phyloP scores from a whole-genome alignment of 1,140 invertebrate genomes.

The Drosophila triauraria region DNA sequence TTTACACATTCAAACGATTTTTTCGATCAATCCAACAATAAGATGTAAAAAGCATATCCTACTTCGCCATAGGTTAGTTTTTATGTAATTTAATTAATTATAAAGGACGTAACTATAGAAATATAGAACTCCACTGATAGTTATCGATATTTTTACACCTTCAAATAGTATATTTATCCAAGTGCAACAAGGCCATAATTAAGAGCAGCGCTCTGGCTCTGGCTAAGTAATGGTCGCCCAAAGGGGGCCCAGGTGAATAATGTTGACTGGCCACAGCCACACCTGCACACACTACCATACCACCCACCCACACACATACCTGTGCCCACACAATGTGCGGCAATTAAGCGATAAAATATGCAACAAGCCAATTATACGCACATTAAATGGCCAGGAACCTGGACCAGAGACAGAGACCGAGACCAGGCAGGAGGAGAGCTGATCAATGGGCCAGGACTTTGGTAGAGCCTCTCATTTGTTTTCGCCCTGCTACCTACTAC shows the following conservation, averaged over 20 bases:
- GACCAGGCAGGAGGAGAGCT: background rate
- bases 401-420: background rate
- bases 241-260: constrained; percentile 23
- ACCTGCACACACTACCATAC: background rate
- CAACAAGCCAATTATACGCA: constrained; percentile 76
- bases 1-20: too few relatives aligned
- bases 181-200: constrained; percentile 17
- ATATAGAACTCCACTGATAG: too few relatives aligned
- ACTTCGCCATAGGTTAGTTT: too few relatives aligned
- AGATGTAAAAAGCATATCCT: too few relatives aligned
- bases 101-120: too few relatives aligned
- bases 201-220: constrained; percentile 2
- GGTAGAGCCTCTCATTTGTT: constrained; percentile 19
- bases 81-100: too few relatives aligned
- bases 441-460: constrained; percentile 34
- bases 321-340: constrained; percentile 24
- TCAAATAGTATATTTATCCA: background rate
- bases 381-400: constrained; percentile 63
- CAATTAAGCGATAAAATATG: constrained; percentile 79
- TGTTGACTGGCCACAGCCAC: constrained; percentile 16
- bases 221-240: constrained; percentile 3
- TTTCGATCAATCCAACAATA: too few relatives aligned
- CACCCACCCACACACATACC: constrained; percentile 3
- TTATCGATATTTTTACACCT: background rate
- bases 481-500: constrained; percentile 4